Percentiles rank a stretch among this genome's conserved stretches.
Evolutionary conservation across 2,113 vertebrate species (phyloP).

Genomic region (Chlamydotis undulata): DNA sequence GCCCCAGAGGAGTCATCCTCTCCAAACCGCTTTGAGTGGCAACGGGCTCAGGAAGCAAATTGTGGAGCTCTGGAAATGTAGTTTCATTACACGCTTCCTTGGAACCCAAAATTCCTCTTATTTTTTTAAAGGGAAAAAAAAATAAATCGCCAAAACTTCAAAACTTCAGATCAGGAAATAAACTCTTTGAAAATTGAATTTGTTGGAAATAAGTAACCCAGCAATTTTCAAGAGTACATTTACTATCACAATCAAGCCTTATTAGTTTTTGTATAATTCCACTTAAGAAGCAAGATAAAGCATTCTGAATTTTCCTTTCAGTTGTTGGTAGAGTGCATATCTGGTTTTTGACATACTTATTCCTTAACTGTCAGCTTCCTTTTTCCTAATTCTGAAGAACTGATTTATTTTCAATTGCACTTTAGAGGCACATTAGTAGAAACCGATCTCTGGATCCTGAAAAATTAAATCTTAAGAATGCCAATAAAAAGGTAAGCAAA

Average conservation of each 20-base stretch:
- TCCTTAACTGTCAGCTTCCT: slow-evolving; percentile 16
- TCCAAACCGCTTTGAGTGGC: not conserved
- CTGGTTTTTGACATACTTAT: not conserved
- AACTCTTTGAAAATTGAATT: not conserved
- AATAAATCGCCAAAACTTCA: not conserved
- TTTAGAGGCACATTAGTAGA: slow-evolving; percentile 34
- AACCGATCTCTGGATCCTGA: slow-evolving; percentile 30
- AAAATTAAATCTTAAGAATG: slow-evolving; percentile 59
- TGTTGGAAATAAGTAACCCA: not conserved
- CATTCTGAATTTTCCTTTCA: slow-evolving; percentile 5
- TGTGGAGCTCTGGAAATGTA: not conserved
- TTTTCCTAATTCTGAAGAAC: slow-evolving; percentile 12
- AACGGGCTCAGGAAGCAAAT: not conserved
- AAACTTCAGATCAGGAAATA: not conserved
- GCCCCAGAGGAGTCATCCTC: not conserved
- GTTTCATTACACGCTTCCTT: not conserved
- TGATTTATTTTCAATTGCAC: slow-evolving; percentile 55
- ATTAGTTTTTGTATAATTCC: not conserved
- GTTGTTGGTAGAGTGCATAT: not conserved
- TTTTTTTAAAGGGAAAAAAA: not conserved
- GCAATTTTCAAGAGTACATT: not conserved
- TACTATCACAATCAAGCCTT: not conserved
- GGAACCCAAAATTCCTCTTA: not conserved
- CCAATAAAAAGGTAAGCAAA: slow-evolving; percentile 55
- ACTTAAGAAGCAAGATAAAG: not conserved